Percentiles rank a stretch among this genome's conserved stretches.
These are phyloP conservation scores for Notolabrus celidotus DNA, from an alignment of 2,797 vertebrate genomes.

Conservation along the genomic window DNA sequence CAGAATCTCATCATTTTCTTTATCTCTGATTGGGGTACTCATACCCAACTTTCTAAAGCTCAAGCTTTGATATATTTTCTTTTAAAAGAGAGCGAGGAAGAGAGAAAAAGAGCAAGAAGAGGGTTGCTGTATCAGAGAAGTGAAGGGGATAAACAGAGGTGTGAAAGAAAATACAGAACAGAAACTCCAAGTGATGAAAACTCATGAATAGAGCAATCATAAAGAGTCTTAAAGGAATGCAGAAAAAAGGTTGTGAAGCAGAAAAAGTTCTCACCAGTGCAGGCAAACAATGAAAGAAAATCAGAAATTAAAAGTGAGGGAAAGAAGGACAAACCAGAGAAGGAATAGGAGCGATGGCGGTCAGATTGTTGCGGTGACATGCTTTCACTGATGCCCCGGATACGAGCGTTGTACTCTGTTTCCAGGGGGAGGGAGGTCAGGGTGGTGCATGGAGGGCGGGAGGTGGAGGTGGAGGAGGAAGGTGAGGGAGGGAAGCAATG, in stretches of 20 bases:
- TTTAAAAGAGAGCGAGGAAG: background rate
- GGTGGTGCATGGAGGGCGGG: slow-evolving; percentile 59
- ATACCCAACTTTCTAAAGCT: too few relatives aligned
- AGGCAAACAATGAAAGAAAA: slow-evolving; percentile 22
- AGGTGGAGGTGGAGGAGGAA: slow-evolving; percentile 67
- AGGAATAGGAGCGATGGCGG: slow-evolving; percentile 93
- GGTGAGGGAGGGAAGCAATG: slow-evolving; percentile 69
- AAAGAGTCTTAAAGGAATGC: slow-evolving; percentile 14
- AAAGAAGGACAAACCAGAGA: slow-evolving; percentile 90
- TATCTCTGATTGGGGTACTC: too few relatives aligned
- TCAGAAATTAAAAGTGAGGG: slow-evolving; percentile 64
- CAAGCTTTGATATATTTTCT: background rate
- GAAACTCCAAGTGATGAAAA: slow-evolving; percentile 17
- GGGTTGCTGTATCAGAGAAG: slow-evolving; percentile 5
- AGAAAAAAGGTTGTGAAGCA: slow-evolving; percentile 8
- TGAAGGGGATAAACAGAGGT: slow-evolving; percentile 6
- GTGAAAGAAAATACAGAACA: background rate
- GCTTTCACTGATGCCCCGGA: slow-evolving; percentile 86
- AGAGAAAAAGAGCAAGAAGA: slow-evolving; percentile 2
- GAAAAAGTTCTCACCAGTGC: slow-evolving; percentile 26
- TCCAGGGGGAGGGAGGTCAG: slow-evolving; percentile 76
- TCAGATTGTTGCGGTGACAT: slow-evolving; percentile 84
- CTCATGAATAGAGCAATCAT: slow-evolving; percentile 16
- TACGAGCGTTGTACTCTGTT: slow-evolving; percentile 89
- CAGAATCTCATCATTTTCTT: background rate